phyloP scores from a whole-genome alignment of 2,888 invertebrate genomes.

The Dorcus parallelipipedus region DNA sequence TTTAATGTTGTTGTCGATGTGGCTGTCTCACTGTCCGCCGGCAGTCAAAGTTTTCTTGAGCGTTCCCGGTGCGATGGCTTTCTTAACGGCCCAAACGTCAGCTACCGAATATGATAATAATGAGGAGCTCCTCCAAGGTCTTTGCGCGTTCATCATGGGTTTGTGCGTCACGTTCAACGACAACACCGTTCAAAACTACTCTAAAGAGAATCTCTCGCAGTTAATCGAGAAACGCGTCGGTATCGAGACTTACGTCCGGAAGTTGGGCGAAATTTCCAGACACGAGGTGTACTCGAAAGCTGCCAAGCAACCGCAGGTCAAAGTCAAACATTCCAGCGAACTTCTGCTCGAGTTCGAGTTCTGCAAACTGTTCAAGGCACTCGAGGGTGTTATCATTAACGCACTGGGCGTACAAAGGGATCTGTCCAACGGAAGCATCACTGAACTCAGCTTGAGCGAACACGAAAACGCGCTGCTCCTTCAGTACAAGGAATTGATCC shows the following conservation, averaged over 20 bases:
- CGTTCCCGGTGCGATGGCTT: constrained; percentile 74
- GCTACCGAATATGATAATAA: constrained; percentile 88
- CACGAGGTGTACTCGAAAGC: constrained; percentile 91
- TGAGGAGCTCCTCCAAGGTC: constrained; percentile 74
- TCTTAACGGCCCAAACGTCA: constrained; percentile 75
- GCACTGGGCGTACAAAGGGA: constrained; percentile 50
- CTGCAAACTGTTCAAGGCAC: constrained; percentile 82
- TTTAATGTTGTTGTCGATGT: constrained; percentile 84
- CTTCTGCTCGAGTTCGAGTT: constrained; percentile 93
- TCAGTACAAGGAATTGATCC: constrained; percentile 87
- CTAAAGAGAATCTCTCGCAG: constrained; percentile 75
- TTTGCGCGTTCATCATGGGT: constrained; percentile 83
- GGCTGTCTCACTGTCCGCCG: constrained; percentile 79
- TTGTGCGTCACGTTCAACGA: constrained; percentile 89
- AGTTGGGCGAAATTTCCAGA: constrained; percentile 79
- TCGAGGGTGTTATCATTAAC: constrained; percentile 61
- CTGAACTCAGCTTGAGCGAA: constrained; percentile 51
- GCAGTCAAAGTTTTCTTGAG: constrained; percentile 82
- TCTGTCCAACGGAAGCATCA: constrained; percentile 49
- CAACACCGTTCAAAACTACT: constrained; percentile 71
- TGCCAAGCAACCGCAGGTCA: constrained; percentile 88
- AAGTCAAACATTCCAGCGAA: constrained; percentile 71
- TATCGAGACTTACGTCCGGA: constrained; percentile 80
- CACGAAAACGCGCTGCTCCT: constrained; percentile 55
- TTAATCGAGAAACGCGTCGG: constrained; percentile 88